phyloP scores from a whole-genome alignment of 2,797 vertebrate genomes.

The Gephyroberyx darwinii region DNA sequence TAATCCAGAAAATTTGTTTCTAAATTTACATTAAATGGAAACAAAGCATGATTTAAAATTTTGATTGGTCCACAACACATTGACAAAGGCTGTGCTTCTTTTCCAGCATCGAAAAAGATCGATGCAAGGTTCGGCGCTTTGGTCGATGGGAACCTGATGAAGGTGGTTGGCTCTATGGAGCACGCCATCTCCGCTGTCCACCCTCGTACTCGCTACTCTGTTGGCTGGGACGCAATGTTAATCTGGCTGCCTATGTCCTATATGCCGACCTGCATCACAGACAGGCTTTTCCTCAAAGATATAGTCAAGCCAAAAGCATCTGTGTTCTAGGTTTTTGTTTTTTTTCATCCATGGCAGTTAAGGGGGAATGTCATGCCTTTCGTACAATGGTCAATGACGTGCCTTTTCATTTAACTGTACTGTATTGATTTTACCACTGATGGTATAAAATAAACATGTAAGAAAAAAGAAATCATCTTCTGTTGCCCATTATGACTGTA shows the following conservation, averaged over 20 bases:
- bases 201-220: slow-evolving; percentile 86
- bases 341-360: neutral
- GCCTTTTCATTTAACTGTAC: neutral
- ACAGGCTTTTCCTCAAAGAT: slow-evolving; percentile 67
- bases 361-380: neutral
- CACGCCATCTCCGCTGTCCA: slow-evolving; percentile 84
- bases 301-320: slow-evolving; percentile 48
- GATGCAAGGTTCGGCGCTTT: slow-evolving; percentile 47
- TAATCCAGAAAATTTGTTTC: too few relatives aligned
- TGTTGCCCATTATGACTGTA: neutral
- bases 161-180: slow-evolving; percentile 87
- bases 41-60: too few relatives aligned
- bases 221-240: slow-evolving; percentile 89
- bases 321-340: slow-evolving; percentile 23
- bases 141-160: slow-evolving; percentile 74
- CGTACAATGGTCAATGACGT: neutral
- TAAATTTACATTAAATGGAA: too few relatives aligned
- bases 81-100: slow-evolving; percentile 3
- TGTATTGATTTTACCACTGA: neutral
- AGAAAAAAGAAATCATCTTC: neutral
- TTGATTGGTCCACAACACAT: too few relatives aligned
- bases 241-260: slow-evolving; percentile 88
- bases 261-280: slow-evolving; percentile 81
- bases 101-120: slow-evolving; percentile 56
- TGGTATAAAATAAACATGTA: neutral